Evolutionary conservation across 2,888 invertebrate species (phyloP).

Genomic region (Troilus luridus): DNA sequence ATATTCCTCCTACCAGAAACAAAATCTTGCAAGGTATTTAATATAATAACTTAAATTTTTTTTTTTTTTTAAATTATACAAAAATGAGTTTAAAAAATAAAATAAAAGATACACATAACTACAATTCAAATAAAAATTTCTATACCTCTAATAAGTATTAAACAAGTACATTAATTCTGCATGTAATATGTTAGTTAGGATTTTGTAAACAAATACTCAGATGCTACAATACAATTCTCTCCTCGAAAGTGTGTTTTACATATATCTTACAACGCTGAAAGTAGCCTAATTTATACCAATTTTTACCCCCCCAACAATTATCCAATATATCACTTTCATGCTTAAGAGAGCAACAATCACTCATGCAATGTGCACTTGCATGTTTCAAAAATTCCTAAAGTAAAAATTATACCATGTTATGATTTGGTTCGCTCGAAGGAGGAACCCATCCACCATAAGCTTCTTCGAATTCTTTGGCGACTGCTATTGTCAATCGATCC

Average conservation of each 20-base stretch:
- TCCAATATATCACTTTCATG: not conserved
- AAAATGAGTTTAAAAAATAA: not conserved
- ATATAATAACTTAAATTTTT: too few relatives aligned
- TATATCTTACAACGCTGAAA: not conserved
- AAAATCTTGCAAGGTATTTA: not conserved
- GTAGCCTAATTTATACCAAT: not conserved
- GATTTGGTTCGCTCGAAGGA: conserved; percentile 68
- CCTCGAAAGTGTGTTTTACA: not conserved
- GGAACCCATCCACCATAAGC: conserved; percentile 88
- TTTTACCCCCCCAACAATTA: too few relatives aligned
- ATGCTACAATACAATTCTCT: not conserved
- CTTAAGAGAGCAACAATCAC: not conserved
- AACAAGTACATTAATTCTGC: not conserved
- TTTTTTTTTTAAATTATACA: too few relatives aligned
- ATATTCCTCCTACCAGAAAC: not conserved
- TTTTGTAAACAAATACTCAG: not conserved
- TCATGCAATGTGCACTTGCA: not conserved
- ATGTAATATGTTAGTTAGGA: not conserved
- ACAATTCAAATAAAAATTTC: too few relatives aligned
- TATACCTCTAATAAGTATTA: too few relatives aligned
- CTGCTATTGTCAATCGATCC: conserved; percentile 84
- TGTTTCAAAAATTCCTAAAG: not conserved
- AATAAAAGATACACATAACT: not conserved
- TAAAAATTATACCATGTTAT: conserved; percentile 51
- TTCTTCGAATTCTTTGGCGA: conserved; percentile 83